A percentile compares a stretch with the other conserved stretches of the same genome.
Evolutionary conservation across 2,888 invertebrate species (phyloP).

Genomic region (Drosophila conformis): DNA sequence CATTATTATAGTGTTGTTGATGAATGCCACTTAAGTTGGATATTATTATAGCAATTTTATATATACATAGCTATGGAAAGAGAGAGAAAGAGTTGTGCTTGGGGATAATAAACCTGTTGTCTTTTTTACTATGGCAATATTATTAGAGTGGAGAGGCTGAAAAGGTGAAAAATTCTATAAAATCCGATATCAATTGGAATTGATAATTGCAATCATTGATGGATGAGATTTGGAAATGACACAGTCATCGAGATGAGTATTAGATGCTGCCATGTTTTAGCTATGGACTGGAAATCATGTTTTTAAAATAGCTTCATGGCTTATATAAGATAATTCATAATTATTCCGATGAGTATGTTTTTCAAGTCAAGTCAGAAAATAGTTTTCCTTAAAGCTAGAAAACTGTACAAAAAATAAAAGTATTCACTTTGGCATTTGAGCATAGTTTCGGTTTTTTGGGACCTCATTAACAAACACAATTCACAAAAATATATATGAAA

Average conservation of each 20-base stretch:
- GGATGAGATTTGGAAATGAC: background rate
- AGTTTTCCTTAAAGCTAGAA: background rate
- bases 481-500: background rate
- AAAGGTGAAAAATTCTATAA: background rate
- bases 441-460: background rate
- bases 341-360: background rate
- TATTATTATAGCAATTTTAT: background rate
- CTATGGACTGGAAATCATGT: background rate
- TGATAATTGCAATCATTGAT: background rate
- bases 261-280: background rate
- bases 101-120: background rate
- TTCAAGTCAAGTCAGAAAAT: background rate
- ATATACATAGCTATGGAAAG: background rate
- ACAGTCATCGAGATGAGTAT: background rate
- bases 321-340: background rate
- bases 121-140: background rate
- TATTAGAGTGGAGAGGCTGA: background rate
- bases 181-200: background rate
- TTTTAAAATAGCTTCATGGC: background rate
- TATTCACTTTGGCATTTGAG: background rate
- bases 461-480: background rate
- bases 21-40: background rate
- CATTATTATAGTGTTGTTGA: background rate
- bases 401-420: too few species aligned
- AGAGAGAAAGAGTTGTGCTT: background rate